Evolutionary conservation across 64 coral and sea anemone species (phyloP).

Genomic region (Dendrophyllia cribrosa): DNA sequence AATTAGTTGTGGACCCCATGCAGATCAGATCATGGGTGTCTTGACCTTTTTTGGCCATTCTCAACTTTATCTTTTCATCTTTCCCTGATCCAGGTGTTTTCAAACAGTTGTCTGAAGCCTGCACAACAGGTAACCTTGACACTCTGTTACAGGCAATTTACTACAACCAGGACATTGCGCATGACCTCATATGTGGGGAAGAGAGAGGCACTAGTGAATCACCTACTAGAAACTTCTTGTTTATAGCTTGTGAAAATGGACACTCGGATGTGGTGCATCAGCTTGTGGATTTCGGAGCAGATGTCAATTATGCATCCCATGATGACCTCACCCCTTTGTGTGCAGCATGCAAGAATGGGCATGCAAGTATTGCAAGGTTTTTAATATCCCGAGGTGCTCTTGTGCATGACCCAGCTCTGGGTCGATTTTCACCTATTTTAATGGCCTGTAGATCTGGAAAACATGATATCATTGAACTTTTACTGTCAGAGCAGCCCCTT

Average conservation of each 20-base stretch:
- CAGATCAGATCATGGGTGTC: no score
- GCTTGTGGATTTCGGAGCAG: constrained; percentile 75
- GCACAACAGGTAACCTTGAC: constrained; percentile 86
- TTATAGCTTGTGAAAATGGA: constrained; percentile 83
- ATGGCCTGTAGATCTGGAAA: constrained; percentile 81
- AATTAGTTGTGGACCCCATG: no score
- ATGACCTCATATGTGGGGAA: constrained; percentile 59
- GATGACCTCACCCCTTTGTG: constrained; percentile 73
- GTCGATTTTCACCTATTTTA: constrained; percentile 71
- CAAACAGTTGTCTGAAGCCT: constrained; percentile 74
- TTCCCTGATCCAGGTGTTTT: constrained; percentile 56
- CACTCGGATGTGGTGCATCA: constrained; percentile 81
- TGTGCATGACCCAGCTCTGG: constrained; percentile 47
- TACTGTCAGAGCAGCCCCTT: constrained; percentile 76
- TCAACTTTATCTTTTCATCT: constrained; percentile 1
- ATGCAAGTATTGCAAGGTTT: constrained; percentile 75
- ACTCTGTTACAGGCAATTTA: constrained; percentile 82
- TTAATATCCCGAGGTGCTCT: constrained; percentile 69
- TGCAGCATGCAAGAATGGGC: constrained; percentile 80
- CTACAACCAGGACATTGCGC: constrained; percentile 55
- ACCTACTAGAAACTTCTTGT: constrained; percentile 46
- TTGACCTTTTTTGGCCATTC: no score
- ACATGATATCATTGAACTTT: constrained; percentile 70
- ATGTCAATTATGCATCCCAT: constrained; percentile 73
- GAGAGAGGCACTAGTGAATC: background rate